Evolutionary conservation across 2,113 vertebrate species (phyloP).

Genomic region (Psilopogon haemacephalus): DNA sequence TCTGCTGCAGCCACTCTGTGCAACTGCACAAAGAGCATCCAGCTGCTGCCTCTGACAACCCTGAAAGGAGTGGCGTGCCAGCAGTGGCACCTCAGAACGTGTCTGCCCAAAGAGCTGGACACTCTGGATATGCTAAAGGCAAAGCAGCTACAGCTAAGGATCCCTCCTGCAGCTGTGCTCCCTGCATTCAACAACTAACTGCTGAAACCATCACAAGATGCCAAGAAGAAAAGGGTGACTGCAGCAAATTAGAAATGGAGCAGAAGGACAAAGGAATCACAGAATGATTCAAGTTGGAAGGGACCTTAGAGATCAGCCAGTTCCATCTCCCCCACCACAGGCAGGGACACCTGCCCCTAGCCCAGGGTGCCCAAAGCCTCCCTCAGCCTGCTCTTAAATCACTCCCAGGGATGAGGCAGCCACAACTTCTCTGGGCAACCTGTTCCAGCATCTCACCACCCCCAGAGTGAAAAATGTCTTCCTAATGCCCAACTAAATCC

Average conservation of each 20-base stretch:
- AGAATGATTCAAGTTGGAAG: no score
- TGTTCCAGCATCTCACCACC: no score
- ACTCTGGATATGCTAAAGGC: background rate
- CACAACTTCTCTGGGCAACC: no score
- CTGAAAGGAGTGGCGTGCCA: background rate
- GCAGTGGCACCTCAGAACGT: background rate
- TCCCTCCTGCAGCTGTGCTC: background rate
- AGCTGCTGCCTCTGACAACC: background rate
- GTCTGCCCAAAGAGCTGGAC: background rate
- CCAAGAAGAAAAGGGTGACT: background rate
- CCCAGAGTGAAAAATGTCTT: no score
- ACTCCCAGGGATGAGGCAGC: no score
- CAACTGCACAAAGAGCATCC: background rate
- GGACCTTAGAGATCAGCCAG: no score
- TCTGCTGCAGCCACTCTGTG: background rate
- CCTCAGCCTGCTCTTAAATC: no score
- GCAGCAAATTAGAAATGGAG: background rate
- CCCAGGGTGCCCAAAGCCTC: no score
- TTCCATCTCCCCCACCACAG: no score
- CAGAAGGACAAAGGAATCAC: background rate
- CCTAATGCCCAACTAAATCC: no score
- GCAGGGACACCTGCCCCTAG: no score
- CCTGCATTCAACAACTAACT: background rate
- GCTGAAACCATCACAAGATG: background rate
- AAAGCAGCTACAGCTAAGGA: background rate